These are phyloP conservation scores for Macroramphosus scolopax DNA, from an alignment of 2,797 vertebrate genomes.

Conservation along the genomic window DNA sequence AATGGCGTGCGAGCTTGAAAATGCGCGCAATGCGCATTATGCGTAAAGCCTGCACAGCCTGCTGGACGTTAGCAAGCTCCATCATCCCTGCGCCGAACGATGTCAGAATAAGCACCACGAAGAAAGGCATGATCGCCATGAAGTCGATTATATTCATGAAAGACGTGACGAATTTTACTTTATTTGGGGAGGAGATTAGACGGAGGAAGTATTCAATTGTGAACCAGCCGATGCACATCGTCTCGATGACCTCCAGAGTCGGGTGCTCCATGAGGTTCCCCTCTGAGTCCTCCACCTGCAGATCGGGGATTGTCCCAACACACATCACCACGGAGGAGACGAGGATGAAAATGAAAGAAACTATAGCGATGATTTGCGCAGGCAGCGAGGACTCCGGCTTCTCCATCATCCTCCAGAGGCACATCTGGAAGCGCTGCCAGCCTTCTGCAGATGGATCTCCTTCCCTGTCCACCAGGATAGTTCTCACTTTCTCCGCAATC, in stretches of 20 bases:
- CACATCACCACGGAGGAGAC: conserved; percentile 94
- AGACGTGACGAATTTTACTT: conserved; percentile 86
- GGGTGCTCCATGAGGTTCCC: conserved; percentile 91
- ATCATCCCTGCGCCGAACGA: conserved; percentile 89
- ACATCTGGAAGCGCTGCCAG: conserved; percentile 85
- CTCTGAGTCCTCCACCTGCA: conserved; percentile 85
- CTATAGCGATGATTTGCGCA: conserved; percentile 86
- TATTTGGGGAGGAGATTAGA: conserved; percentile 88
- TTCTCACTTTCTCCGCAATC: conserved; percentile 88
- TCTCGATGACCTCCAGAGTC: conserved; percentile 89
- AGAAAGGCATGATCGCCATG: conserved; percentile 93
- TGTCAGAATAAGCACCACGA: conserved; percentile 89
- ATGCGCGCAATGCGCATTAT: conserved; percentile 94
- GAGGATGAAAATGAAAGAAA: conserved; percentile 92
- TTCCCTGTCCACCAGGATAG: conserved; percentile 92
- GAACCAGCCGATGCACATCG: conserved; percentile 93
- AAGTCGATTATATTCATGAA: conserved; percentile 96
- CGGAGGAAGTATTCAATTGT: conserved; percentile 91
- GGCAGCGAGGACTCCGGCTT: conserved; percentile 90
- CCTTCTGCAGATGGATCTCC: conserved; percentile 79
- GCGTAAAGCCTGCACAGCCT: conserved; percentile 92
- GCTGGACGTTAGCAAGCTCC: conserved; percentile 92
- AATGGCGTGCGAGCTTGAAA: conserved; percentile 96
- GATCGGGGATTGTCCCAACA: conserved; percentile 91
- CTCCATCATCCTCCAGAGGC: conserved; percentile 93